A percentile compares a stretch with the other conserved stretches of the same genome.
Conservation (phyloP, 2,888 invertebrate species). For the Zaprionus lineosus region DNA sequence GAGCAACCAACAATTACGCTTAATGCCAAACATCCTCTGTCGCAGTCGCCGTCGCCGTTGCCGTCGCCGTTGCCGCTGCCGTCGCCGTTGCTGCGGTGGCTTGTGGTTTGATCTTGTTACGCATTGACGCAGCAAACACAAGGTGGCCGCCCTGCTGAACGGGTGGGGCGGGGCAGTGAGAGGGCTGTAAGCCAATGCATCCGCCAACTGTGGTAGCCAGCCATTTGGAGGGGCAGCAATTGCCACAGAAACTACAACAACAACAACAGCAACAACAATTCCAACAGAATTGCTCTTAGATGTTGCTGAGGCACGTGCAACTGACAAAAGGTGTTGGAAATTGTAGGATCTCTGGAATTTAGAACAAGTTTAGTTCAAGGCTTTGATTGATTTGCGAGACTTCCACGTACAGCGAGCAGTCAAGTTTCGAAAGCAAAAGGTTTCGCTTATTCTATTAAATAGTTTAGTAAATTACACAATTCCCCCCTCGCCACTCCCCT, state of each 20-base stretch:
- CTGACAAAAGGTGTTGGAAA: constrained; percentile 61
- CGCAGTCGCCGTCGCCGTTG: constrained; percentile 1
- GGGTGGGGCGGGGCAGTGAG: background rate
- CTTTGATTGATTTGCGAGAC: constrained; percentile 56
- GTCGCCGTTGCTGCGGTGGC: constrained; percentile 55
- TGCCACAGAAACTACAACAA: constrained; percentile 3
- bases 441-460: constrained; percentile 61
- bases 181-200: constrained; percentile 3
- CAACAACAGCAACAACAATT: constrained; percentile 1
- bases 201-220: constrained; percentile 7
- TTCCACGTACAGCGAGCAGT: constrained; percentile 24
- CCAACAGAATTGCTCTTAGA: constrained; percentile 18
- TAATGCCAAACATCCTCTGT: constrained; percentile 79
- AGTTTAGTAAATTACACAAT: constrained; percentile 67
- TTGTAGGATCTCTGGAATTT: constrained; percentile 38
- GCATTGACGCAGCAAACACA: constrained; percentile 56
- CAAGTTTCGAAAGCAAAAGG: constrained; percentile 9
- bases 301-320: constrained; percentile 40
- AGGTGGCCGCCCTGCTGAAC: constrained; percentile 32
- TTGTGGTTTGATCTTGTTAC: constrained; percentile 78
- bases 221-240: background rate
- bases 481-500: too few species aligned
- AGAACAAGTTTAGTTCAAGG: constrained; percentile 22
- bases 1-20: constrained; percentile 72
- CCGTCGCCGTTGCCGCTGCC: background rate